phyloP scores from a whole-genome alignment of 2,797 vertebrate species.

The Sebastes vulpes region DNA sequence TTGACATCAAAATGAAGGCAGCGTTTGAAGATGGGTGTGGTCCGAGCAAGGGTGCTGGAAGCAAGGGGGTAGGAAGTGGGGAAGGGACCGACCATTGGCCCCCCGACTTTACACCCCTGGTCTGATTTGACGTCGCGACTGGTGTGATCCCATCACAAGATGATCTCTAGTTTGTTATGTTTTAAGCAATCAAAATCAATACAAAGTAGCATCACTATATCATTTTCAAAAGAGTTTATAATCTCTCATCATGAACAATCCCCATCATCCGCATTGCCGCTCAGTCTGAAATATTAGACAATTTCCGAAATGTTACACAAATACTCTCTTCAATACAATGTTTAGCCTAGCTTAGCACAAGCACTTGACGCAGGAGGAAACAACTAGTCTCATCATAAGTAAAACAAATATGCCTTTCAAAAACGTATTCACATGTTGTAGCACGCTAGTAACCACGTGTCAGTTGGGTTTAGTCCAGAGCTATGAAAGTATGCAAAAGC shows the following conservation, averaged over 20 bases:
- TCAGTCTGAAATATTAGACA: background rate
- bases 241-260: background rate
- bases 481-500: background rate
- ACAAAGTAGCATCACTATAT: background rate
- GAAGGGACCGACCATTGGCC: too few species aligned
- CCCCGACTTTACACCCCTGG: too few species aligned
- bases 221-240: background rate
- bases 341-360: background rate
- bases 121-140: rapidly evolving
- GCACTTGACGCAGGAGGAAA: background rate
- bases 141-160: too few species aligned
- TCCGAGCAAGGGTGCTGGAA: too few species aligned
- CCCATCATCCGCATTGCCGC: background rate
- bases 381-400: too few species aligned
- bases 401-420: too few species aligned
- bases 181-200: background rate
- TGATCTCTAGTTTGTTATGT: background rate
- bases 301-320: background rate
- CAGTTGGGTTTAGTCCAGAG: background rate
- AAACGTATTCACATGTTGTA: too few species aligned
- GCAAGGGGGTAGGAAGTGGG: too few species aligned
- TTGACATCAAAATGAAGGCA: too few species aligned
- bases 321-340: background rate
- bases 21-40: too few species aligned
- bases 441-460: too few species aligned